Evolutionary conservation across 2,797 vertebrate genomes (phyloP).

Genomic region (Gephyroberyx darwinii): DNA sequence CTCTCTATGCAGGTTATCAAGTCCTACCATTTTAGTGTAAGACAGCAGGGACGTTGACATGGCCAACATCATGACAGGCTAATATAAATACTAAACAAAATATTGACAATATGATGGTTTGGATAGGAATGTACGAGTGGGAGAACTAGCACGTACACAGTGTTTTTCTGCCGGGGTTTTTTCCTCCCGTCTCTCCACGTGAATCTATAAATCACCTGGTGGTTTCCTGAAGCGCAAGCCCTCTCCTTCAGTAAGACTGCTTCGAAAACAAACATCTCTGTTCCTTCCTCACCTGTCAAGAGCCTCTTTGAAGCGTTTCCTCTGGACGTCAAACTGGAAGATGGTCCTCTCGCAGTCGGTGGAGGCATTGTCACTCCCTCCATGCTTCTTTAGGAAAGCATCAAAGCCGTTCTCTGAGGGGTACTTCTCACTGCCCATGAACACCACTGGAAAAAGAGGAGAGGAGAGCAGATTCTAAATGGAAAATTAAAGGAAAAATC

Average conservation of each 20-base stretch:
- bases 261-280: slow-evolving; percentile 21
- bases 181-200: slow-evolving; percentile 19
- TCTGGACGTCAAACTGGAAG: slow-evolving; percentile 96
- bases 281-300: slow-evolving; percentile 88
- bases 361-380: slow-evolving; percentile 94
- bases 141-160: not conserved
- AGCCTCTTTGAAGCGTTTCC: slow-evolving; percentile 94
- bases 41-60: too few relatives aligned
- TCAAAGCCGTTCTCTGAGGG: slow-evolving; percentile 97
- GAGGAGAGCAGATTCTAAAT: not conserved
- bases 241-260: slow-evolving; percentile 21
- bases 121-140: too few relatives aligned
- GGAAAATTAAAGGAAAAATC: slow-evolving; percentile 7
- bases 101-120: too few relatives aligned
- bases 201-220: slow-evolving; percentile 39
- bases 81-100: too few relatives aligned
- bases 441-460: slow-evolving; percentile 86
- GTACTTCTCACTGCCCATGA: slow-evolving; percentile 97
- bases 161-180: slow-evolving; percentile 7
- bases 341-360: slow-evolving; percentile 95
- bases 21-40: too few relatives aligned
- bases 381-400: slow-evolving; percentile 94
- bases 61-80: too few relatives aligned
- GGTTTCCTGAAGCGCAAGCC: slow-evolving; percentile 20
- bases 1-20: too few relatives aligned